phyloP scores from a whole-genome alignment of 30 jellyfish, hydroid and myxozoan species.

The Mastigias papua region DNA sequence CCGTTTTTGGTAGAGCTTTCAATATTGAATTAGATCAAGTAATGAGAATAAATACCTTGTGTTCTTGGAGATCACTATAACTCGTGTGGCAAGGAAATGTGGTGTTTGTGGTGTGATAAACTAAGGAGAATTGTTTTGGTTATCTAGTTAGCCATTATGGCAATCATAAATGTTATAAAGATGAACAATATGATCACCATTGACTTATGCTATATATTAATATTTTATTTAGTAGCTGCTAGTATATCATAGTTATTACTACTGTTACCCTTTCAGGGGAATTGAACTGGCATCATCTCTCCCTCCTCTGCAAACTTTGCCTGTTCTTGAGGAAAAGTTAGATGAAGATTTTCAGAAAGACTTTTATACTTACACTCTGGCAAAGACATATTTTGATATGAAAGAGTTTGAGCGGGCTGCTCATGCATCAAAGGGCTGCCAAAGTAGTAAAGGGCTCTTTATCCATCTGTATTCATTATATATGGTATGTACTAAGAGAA shows the following conservation, averaged over 20 bases:
- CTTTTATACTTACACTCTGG: constrained; percentile 78
- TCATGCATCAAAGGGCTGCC: constrained; percentile 50
- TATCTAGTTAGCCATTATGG: no score
- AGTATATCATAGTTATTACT: background rate
- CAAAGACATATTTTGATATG: constrained; percentile 83
- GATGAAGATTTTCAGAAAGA: constrained; percentile 72
- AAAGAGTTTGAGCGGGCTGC: constrained; percentile 93
- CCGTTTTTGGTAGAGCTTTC: no score
- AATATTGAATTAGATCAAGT: no score
- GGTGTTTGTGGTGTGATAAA: no score
- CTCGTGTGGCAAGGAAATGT: no score
- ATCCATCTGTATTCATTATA: constrained; percentile 77
- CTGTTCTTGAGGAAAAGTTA: constrained; percentile 11
- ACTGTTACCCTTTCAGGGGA: constrained; percentile 32
- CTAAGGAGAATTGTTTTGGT: no score
- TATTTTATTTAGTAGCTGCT: no score
- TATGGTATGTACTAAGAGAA: constrained; percentile 86
- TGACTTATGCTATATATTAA: no score
- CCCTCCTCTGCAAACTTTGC: constrained; percentile 36
- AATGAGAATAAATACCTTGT: no score
- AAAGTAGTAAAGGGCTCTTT: constrained; percentile 76
- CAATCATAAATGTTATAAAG: no score
- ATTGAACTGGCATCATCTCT: constrained; percentile 62
- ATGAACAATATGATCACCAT: no score
- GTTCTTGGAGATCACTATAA: no score